These are phyloP conservation scores for Liasis olivaceus DNA, from an alignment of 2,797 vertebrate genomes.

Conservation along the genomic window DNA sequence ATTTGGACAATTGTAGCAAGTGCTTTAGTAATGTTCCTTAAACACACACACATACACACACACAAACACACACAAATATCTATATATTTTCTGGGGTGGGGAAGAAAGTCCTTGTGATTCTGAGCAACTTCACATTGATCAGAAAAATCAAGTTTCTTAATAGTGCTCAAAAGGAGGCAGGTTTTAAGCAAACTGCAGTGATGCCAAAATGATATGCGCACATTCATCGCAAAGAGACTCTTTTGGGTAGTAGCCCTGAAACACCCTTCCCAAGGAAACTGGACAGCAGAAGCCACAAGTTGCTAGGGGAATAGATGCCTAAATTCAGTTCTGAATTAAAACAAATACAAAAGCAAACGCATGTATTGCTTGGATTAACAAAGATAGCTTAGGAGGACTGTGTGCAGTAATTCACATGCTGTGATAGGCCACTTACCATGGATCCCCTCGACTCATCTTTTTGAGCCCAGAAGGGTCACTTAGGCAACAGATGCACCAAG, in stretches of 20 bases:
- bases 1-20: conserved; percentile 37
- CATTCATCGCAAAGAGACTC: neutral
- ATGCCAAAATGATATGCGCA: neutral
- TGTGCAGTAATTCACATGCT: neutral
- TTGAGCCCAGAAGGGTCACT: neutral
- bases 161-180: neutral
- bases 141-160: neutral
- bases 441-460: neutral
- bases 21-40: conserved; percentile 37
- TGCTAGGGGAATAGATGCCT: neutral
- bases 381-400: neutral
- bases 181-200: neutral
- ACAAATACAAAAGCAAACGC: neutral
- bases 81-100: conserved; percentile 10
- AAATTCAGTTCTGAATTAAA: neutral
- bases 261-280: neutral
- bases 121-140: conserved; percentile 32
- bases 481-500: too few species aligned
- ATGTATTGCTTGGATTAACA: neutral
- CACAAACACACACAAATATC: conserved; percentile 19
- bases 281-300: neutral
- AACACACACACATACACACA: neutral
- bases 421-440: neutral
- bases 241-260: neutral
- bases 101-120: neutral